phyloP scores from a whole-genome alignment of 2,113 vertebrate species.

The Sitta europaea region DNA sequence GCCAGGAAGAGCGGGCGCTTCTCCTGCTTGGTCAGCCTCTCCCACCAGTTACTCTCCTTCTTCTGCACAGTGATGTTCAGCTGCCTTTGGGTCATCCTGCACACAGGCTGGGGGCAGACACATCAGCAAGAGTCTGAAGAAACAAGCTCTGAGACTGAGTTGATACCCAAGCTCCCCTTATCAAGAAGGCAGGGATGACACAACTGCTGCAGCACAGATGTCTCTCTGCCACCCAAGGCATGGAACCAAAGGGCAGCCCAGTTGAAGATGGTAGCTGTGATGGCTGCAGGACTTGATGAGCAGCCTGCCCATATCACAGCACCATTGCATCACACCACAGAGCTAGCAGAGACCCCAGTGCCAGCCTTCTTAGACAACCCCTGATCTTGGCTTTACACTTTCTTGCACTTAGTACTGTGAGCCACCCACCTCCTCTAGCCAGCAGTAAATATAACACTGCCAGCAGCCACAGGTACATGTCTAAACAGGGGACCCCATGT shows the following conservation, averaged over 20 bases:
- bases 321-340: neutral
- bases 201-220: neutral
- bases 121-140: neutral
- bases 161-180: neutral
- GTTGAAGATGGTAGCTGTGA: neutral
- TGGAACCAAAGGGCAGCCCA: neutral
- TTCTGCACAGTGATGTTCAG: constrained; percentile 89
- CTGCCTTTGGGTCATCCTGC: constrained; percentile 88
- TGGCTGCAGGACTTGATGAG: neutral
- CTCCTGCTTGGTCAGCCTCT: constrained; percentile 84
- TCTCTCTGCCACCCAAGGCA: neutral
- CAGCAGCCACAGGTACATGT: neutral
- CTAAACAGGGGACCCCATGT: neutral
- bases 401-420: neutral
- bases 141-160: neutral
- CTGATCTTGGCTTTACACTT: neutral
- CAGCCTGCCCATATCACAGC: neutral
- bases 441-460: neutral
- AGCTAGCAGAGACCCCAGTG: neutral
- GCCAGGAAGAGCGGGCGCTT: constrained; percentile 87
- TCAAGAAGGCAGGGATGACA: neutral
- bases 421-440: neutral
- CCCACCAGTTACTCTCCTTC: constrained; percentile 87
- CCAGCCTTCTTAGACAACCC: neutral
- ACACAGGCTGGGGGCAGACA: constrained; percentile 69